A percentile compares a stretch with the other conserved stretches of the same genome.
Conservation (phyloP, 2,888 invertebrate species). For the Euplagia quadripunctaria region DNA sequence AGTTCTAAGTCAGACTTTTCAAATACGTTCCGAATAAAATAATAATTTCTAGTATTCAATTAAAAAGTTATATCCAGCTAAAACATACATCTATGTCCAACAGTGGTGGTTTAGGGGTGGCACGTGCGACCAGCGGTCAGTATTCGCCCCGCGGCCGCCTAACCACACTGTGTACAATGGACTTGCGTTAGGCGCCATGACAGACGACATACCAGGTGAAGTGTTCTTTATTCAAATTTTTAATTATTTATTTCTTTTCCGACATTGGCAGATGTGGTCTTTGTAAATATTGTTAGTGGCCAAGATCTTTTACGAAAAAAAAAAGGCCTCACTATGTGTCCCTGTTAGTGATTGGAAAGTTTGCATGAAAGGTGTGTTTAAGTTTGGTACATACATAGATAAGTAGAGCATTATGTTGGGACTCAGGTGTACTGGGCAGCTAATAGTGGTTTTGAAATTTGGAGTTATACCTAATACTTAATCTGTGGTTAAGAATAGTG, state of each 20-base stretch:
- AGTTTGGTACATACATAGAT: not conserved
- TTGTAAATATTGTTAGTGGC: slow-evolving; percentile 6
- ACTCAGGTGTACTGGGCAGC: not conserved
- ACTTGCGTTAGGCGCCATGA: slow-evolving; percentile 49
- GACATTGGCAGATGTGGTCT: slow-evolving; percentile 5
- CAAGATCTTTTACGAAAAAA: not conserved
- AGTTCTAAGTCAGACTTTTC: too few species aligned
- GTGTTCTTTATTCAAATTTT: slow-evolving; percentile 40
- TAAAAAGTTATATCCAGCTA: slow-evolving; percentile 48
- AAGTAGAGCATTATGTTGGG: not conserved
- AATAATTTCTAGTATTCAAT: not conserved
- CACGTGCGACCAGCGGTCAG: slow-evolving; percentile 78
- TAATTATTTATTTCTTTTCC: slow-evolving; percentile 10
- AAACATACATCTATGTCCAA: slow-evolving; percentile 49
- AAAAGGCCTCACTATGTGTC: not conserved
- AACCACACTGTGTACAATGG: slow-evolving; percentile 64
- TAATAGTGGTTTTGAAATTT: not conserved
- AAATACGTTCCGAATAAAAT: not conserved
- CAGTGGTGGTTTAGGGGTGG: slow-evolving; percentile 64
- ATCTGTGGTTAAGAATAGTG: not conserved
- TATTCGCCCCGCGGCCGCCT: slow-evolving; percentile 74
- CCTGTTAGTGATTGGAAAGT: slow-evolving; percentile 5
- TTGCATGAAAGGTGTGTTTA: not conserved
- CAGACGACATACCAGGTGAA: slow-evolving; percentile 83
- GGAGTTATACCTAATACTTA: not conserved